Evolutionary conservation across 1,140 invertebrate genomes (phyloP).

Genomic region (Physella acuta): DNA sequence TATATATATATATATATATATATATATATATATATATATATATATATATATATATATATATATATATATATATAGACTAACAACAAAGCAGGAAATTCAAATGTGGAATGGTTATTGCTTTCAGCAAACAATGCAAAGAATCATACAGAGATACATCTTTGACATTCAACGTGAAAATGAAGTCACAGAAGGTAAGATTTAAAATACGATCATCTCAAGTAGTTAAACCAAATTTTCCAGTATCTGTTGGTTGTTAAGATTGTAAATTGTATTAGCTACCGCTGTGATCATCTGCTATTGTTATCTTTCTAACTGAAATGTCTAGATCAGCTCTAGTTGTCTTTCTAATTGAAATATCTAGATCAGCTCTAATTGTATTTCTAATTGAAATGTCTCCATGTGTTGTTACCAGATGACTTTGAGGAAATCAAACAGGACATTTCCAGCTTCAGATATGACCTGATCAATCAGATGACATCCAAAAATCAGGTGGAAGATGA

Average conservation of each 20-base stretch:
- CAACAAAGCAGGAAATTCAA: no score
- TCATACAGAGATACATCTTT: constrained; percentile 54
- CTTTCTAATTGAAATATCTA: no score
- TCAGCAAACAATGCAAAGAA: constrained; percentile 53
- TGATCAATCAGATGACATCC: constrained; percentile 40
- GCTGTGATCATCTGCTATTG: no score
- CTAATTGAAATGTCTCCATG: neutral
- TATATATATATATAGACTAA: constrained; percentile 31
- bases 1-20: constrained; percentile 11
- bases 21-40: constrained; percentile 7
- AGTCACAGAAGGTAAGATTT: constrained; percentile 51
- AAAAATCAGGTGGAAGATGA: constrained; percentile 29
- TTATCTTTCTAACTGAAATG: no score
- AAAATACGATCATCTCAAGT: no score
- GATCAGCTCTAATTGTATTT: no score
- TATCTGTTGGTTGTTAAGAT: no score
- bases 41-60: constrained; percentile 24
- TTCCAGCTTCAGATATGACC: constrained; percentile 54
- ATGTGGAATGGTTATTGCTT: no score
- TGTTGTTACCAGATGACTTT: constrained; percentile 44
- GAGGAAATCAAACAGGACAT: constrained; percentile 57
- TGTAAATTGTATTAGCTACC: no score
- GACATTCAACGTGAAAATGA: constrained; percentile 54
- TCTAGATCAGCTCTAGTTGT: no score
- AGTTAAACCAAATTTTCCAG: no score